Evolutionary conservation across 53 echinoderm and acorn worm genomes (phyloP).

Genomic region (Temnopleurus reevesii): DNA sequence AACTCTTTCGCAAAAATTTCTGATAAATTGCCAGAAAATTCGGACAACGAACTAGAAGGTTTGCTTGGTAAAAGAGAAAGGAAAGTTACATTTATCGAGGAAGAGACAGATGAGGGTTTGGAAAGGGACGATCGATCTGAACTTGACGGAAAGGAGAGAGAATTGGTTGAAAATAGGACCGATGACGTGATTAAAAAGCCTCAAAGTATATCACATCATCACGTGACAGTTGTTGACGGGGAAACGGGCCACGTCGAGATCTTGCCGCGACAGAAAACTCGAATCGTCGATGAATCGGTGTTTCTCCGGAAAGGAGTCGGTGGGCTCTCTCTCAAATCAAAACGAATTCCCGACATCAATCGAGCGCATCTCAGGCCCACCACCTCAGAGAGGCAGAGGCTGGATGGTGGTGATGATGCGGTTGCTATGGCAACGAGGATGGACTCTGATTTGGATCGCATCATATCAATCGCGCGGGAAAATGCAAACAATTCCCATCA

Average conservation of each 20-base stretch:
- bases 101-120: neutral
- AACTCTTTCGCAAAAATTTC: neutral
- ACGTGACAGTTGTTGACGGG: conserved; percentile 45
- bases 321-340: conserved; percentile 29
- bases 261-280: conserved; percentile 45
- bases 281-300: conserved; percentile 28
- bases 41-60: neutral
- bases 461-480: conserved; percentile 4
- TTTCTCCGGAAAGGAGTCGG: conserved; percentile 31
- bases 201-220: conserved; percentile 35
- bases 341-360: neutral
- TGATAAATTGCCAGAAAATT: neutral
- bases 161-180: neutral
- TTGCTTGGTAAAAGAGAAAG: neutral
- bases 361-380: conserved; percentile 42
- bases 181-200: neutral
- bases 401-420: neutral
- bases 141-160: neutral
- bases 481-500: neutral
- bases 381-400: conserved; percentile 31
- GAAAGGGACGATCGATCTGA: neutral
- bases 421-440: conserved; percentile 36
- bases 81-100: conserved; percentile 48
- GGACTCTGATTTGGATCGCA: conserved; percentile 35
- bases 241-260: conserved; percentile 30